Evolutionary conservation across 2,113 vertebrate species (phyloP), one percentile per base, ranked within the genome.

Genomic region (Caretta caretta): DNA sequence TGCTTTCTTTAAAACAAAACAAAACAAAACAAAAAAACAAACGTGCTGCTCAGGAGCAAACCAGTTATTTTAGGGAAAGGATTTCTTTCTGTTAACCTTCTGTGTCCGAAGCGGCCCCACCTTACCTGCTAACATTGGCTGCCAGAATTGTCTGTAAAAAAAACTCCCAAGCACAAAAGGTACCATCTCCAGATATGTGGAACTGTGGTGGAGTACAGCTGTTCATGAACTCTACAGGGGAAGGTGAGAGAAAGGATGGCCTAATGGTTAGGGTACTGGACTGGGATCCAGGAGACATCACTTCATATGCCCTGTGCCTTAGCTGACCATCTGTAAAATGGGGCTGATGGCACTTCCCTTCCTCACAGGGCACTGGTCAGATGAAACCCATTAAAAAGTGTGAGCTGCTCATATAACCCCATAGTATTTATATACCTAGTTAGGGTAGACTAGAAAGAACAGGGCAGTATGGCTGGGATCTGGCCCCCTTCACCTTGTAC

Each of bases 21-120:
- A 42, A 42, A 57, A 57, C 8, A 27, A 11, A 57, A 29, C 22
- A 25, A 57, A 57, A 24, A 8, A 56, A 25, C 38, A 24, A 56
- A 91, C 94, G 94, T 95, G 90, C 24, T 72, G 8, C 95, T 89
- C 87, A 1, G 12, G 19, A 75, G 91, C 89, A 93, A 96, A 94
- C 78, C 56, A 94, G 91, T 96, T 90, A 90, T 50, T 90, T 86
- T 42, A 88, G 90, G 69, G 75, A 93, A 95, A 90, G 22, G 24
- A 5, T 85, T 84, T 13, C 8, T 65, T 72, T 86, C 38, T 56
- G 81, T 93, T 92, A 83, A 94, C 54, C 90, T 65, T 72, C n/a
- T 0, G 0, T 75, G 91, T 14, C 11, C 57, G 5, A 46, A 48
- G 0, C 5, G 76, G 83, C 69, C 81, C 76, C 57, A 88, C 87